Evolutionary conservation across 2,113 vertebrate species (phyloP).

Genomic region (Centropus bengalensis): DNA sequence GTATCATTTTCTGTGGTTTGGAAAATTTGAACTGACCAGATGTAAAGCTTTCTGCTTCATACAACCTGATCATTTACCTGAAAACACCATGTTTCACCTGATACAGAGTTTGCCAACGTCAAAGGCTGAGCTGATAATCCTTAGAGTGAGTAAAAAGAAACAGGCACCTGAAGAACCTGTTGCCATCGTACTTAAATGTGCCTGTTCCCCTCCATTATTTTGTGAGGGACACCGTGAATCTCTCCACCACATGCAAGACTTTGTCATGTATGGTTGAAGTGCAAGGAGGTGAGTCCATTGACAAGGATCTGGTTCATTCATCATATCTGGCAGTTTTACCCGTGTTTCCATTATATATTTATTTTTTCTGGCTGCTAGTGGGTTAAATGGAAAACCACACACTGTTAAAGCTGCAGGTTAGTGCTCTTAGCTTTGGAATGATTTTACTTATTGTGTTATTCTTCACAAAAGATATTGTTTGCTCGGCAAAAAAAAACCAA

Average conservation of each 20-base stretch:
- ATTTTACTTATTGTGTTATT: not conserved
- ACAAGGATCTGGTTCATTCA: not conserved
- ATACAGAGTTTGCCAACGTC: accelerated
- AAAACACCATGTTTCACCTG: not conserved
- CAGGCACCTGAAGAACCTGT: not conserved
- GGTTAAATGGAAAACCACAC: constrained; percentile 1
- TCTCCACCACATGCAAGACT: not conserved
- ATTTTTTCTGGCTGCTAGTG: not conserved
- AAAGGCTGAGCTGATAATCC: not conserved
- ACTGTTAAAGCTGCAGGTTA: not conserved
- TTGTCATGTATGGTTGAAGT: not conserved
- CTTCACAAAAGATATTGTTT: constrained; percentile 14
- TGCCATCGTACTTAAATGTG: not conserved
- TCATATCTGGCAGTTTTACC: not conserved
- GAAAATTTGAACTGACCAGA: not conserved
- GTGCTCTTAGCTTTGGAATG: not conserved
- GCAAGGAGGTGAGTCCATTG: not conserved
- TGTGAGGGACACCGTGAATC: not conserved
- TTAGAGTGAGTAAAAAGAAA: not conserved
- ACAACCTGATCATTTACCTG: not conserved
- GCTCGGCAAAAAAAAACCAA: not conserved
- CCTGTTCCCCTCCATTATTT: not conserved
- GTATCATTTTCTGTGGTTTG: not conserved
- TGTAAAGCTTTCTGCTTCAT: not conserved
- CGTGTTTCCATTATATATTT: not conserved